A percentile compares a stretch with the other conserved stretches of the same genome.
These are phyloP conservation scores for Drosophila ironensis DNA, from an alignment of 1,140 invertebrate species.

Conservation along the genomic window DNA sequence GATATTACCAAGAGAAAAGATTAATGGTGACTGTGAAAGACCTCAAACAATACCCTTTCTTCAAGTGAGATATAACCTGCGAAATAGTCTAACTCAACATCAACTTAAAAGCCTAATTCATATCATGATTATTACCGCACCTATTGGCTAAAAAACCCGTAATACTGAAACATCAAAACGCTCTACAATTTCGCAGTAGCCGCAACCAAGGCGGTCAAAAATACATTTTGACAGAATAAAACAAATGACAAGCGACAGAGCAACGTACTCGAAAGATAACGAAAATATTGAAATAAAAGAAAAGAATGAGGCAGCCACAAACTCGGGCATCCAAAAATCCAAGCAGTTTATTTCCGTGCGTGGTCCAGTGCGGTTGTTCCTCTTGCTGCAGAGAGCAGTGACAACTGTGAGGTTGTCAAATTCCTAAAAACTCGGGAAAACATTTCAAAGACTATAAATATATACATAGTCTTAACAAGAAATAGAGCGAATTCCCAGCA, in stretches of 20 bases:
- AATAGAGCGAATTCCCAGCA: constrained; percentile 18
- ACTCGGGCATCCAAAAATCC: constrained; percentile 31
- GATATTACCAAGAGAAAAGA: constrained; percentile 53
- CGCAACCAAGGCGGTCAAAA: constrained; percentile 12
- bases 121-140: too few relatives aligned
- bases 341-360: constrained; percentile 78
- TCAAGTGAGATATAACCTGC: too few relatives aligned
- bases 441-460: too few relatives aligned
- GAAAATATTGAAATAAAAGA: constrained; percentile 31
- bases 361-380: constrained; percentile 77
- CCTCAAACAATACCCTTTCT: too few relatives aligned
- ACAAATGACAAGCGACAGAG: constrained; percentile 37
- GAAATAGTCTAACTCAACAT: too few relatives aligned
- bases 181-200: constrained; percentile 11
- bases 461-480: constrained; percentile 28
- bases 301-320: constrained; percentile 23
- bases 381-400: constrained; percentile 7
- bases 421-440: constrained; percentile 36
- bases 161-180: neutral
- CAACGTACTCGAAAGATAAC: constrained; percentile 28
- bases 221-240: constrained; percentile 55
- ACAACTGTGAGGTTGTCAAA: constrained; percentile 73
- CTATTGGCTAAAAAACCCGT: too few relatives aligned
- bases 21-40: constrained; percentile 27
- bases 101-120: too few relatives aligned